Evolutionary conservation across 2,113 vertebrate genomes (phyloP), one percentile per base, ranked within the genome.

Genomic region (Sorex fumeus): DNA sequence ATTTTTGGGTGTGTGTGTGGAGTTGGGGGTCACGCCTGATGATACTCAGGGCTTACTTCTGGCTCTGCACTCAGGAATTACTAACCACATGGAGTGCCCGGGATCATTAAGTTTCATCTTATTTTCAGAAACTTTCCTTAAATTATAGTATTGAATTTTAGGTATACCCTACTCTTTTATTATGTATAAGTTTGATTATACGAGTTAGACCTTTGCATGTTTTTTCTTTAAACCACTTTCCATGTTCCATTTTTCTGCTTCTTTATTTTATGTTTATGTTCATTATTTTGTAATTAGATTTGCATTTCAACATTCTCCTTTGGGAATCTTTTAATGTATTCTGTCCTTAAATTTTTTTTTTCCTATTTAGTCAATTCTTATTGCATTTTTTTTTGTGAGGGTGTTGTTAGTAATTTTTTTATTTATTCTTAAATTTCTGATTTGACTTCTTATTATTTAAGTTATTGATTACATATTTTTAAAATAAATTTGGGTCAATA

Each of bases 41-140:
- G 40, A 4, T 40, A 40, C 40, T 40, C 40, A 40, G 40, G 40
- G 40, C 3, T 40, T 40, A 40, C 40, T 40, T 40, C 7, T 40
- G 40, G 40, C 40, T 40, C 40, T 40, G 40, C 40, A 40, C 40
- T 40, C 40, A 40, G 40, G 40, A 40, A 40, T 40, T 40, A 40
- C 40, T 40, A 40, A 40, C 40, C 40, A 40, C 40, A 40, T 40
- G 40, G 40, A 7, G 7, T 40, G 40, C 40, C 40, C 40, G 40
- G 40, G 7, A 40, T 40, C 40, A 40, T 3, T 69, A 62, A 32
- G 7, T 76, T 75, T 75, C 86, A 10, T 67, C 9, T 71, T 45
- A 84, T 11, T 75, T 87, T n/a, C 27, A 86, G n/a, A n/a, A 80
- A 47, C 8, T 62, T 79, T 90, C 86, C 36, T 82, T 90, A 40